Conservation (phyloP, 2,888 invertebrate genomes). For the Sarcophaga rosellei region DNA sequence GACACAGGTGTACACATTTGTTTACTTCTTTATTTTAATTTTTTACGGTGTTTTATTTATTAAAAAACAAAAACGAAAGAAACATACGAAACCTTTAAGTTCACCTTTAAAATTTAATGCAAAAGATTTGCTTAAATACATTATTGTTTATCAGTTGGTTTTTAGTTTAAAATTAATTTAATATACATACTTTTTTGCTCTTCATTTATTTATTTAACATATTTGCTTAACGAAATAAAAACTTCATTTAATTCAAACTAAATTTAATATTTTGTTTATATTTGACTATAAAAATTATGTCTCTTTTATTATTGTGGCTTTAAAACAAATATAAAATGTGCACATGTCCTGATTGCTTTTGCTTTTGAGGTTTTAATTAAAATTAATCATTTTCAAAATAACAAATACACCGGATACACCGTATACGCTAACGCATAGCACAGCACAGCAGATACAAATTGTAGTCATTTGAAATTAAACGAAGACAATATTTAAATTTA, state of each 20-base stretch:
- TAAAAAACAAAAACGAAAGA: too few species aligned
- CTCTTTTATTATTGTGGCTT: too few species aligned
- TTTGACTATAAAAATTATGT: too few species aligned
- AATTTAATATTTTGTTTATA: background rate
- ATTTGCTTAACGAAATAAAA: background rate
- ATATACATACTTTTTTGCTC: background rate
- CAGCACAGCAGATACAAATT: too few species aligned
- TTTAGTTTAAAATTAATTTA: background rate
- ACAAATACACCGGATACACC: too few species aligned
- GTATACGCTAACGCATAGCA: too few species aligned
- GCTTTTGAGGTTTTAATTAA: background rate
- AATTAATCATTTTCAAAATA: too few species aligned
- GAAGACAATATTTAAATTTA: background rate
- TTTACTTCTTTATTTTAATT: conserved; percentile 1
- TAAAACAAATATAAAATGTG: background rate
- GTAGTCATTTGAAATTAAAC: background rate
- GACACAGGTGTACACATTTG: conserved; percentile 18
- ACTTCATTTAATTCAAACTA: background rate
- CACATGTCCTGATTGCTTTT: background rate
- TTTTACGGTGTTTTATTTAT: background rate
- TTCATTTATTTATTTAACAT: too few species aligned
- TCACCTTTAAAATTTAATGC: background rate
- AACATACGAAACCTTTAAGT: too few species aligned
- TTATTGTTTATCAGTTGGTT: background rate
- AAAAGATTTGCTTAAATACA: background rate